phyloP scores from a whole-genome alignment of 2,113 vertebrate genomes.

The Donacobius atricapilla region DNA sequence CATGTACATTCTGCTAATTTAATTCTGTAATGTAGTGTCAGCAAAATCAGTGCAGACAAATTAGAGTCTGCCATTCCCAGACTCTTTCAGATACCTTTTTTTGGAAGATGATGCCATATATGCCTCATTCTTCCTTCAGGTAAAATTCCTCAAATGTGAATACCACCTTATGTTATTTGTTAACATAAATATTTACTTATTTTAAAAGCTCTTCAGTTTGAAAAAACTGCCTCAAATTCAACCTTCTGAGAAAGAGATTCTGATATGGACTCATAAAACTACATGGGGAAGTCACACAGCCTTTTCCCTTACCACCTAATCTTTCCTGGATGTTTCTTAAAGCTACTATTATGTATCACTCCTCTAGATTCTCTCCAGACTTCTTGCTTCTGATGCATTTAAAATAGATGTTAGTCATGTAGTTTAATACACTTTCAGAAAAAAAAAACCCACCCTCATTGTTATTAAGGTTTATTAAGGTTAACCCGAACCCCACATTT shows the following conservation, averaged over 20 bases:
- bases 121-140: neutral
- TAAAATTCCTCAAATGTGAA: neutral
- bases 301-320: neutral
- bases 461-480: neutral
- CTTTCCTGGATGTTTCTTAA: neutral
- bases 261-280: neutral
- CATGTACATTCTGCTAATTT: neutral
- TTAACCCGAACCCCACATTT: neutral
- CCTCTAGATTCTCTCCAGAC: neutral
- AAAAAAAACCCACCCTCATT: neutral
- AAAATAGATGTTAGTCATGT: neutral
- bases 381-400: neutral
- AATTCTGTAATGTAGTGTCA: neutral
- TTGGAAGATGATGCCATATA: neutral
- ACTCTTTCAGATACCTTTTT: neutral
- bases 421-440: neutral
- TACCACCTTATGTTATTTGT: neutral
- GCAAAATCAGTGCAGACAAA: neutral
- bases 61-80: neutral
- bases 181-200: neutral
- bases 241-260: neutral
- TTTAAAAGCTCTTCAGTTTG: neutral
- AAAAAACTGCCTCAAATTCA: neutral
- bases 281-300: neutral
- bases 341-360: neutral